A percentile compares a stretch with the other conserved stretches of the same genome.
These are phyloP conservation scores for Mycetomoellerius zeteki DNA, from an alignment of 1,140 invertebrate genomes.

Conservation along the genomic window DNA sequence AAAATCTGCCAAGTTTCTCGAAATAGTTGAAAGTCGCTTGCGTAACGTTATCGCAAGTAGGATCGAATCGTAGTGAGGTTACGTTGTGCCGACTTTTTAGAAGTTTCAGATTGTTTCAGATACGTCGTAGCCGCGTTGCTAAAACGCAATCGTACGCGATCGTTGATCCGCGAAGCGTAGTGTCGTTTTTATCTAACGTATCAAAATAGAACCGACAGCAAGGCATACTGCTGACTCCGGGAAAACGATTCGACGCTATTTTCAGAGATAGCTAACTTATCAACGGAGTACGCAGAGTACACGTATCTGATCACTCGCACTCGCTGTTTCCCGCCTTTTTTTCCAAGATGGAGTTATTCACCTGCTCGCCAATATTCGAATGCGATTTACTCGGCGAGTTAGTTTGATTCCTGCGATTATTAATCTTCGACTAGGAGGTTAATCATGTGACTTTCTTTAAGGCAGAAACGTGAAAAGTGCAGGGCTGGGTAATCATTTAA, in stretches of 20 bases:
- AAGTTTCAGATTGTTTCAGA: background rate
- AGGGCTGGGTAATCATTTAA: no score
- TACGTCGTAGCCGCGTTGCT: background rate
- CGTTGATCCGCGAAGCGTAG: background rate
- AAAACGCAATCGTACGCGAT: background rate
- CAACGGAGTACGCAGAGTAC: background rate
- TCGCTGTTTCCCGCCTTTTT: background rate
- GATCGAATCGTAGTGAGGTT: constrained; percentile 75
- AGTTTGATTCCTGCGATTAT: background rate
- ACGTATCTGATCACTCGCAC: background rate
- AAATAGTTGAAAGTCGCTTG: background rate
- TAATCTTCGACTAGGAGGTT: background rate
- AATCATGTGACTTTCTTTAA: no score
- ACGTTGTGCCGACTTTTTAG: constrained; percentile 62
- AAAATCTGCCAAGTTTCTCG: background rate
- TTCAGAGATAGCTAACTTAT: constrained; percentile 29
- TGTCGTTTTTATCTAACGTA: background rate
- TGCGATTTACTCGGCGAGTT: background rate
- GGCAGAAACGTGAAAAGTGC: no score
- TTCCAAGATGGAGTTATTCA: constrained; percentile 1
- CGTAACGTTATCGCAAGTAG: constrained; percentile 18
- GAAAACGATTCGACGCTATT: constrained; percentile 28
- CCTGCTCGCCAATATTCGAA: background rate
- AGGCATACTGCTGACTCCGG: background rate
- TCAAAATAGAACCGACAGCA: background rate